Base-by-base conservation (phyloP, 1,140 invertebrate species). In the Rhynchophorus ferrugineus region DNA sequence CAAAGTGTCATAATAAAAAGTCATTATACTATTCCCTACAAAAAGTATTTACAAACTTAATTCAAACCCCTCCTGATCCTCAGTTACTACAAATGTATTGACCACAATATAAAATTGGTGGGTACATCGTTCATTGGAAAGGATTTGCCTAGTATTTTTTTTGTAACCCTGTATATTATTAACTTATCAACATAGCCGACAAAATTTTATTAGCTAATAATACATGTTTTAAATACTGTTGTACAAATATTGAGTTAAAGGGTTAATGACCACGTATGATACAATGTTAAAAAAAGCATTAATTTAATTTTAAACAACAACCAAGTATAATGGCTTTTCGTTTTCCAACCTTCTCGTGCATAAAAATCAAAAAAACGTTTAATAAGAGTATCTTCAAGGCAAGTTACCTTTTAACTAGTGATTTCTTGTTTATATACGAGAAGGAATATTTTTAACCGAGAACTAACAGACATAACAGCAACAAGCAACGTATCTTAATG, bases 1-100 rank as follows among this genome's bases (percentile, higher is more conserved):
- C 51, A 54, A 54, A 54, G 45, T 39, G 21, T 41, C 17, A 44
- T 47, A 54, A 54, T 54, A 54, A 46, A 54, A 54, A 54, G 22
- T 38, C 33, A 11, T 16, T 53, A 20, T 14, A 37, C 29, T 45
- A 37, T 19, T 38, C 3, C 37, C 38, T 42, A 41, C 22, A 45
- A 21, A 53, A 38, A 19, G 34, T 46, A 53, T 53, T 14, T 53
- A 53, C 50, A 53, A 53, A 53, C 22, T 37, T 45, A 51, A 43
- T 37, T 3, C 18, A 44, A 44, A 44, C 20, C n/a, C 17, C 13
- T 43, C 17, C 1, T 18, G 38, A 34, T 17, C 22, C 17, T 35
- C 22, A 36, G n/a, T 14, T 13, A 39, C 18, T 50, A 50, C 38
- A 50, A 35, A 36, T 43, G 24, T 21, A 50, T 44, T 39, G 48